These are phyloP conservation scores for Dromius quadrimaculatus DNA, from an alignment of 2,888 invertebrate species.

Conservation along the genomic window DNA sequence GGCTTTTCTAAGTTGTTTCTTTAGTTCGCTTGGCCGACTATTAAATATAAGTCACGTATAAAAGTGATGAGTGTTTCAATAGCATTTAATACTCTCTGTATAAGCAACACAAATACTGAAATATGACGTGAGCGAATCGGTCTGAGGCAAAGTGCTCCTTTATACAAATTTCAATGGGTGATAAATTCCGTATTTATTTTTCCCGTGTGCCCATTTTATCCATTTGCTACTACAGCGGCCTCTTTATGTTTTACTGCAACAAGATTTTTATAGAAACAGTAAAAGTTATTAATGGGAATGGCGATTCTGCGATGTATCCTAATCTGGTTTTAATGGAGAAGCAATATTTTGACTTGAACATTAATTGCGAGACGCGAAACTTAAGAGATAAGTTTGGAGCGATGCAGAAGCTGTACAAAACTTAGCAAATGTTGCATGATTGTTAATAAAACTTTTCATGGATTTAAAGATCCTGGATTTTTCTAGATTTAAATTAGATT, in stretches of 20 bases:
- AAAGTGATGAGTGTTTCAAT: conserved; percentile 36
- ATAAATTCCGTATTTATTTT: conserved; percentile 39
- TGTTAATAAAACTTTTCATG: too few relatives aligned
- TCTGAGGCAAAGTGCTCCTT: conserved; percentile 8
- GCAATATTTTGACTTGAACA: conserved; percentile 18
- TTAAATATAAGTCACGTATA: conserved; percentile 39
- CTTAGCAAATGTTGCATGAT: too few relatives aligned
- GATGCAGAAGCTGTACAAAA: too few relatives aligned
- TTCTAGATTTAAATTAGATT: too few relatives aligned
- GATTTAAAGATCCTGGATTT: too few relatives aligned
- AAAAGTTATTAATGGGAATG: conserved; percentile 1
- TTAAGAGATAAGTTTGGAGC: too few relatives aligned
- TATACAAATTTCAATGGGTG: conserved; percentile 44
- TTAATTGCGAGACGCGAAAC: neutral
- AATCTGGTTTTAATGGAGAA: conserved; percentile 19
- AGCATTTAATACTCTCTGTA: conserved; percentile 30
- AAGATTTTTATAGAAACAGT: conserved; percentile 17
- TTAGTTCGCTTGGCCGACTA: conserved; percentile 1
- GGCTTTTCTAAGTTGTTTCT: conserved; percentile 3
- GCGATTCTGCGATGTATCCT: neutral
- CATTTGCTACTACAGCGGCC: conserved; percentile 10
- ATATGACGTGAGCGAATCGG: conserved; percentile 39
- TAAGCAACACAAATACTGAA: conserved; percentile 37
- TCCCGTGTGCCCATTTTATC: conserved; percentile 21
- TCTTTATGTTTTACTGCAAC: conserved; percentile 19